Conservation (phyloP, 2,888 invertebrate genomes). For the Physocephala rufipes region DNA sequence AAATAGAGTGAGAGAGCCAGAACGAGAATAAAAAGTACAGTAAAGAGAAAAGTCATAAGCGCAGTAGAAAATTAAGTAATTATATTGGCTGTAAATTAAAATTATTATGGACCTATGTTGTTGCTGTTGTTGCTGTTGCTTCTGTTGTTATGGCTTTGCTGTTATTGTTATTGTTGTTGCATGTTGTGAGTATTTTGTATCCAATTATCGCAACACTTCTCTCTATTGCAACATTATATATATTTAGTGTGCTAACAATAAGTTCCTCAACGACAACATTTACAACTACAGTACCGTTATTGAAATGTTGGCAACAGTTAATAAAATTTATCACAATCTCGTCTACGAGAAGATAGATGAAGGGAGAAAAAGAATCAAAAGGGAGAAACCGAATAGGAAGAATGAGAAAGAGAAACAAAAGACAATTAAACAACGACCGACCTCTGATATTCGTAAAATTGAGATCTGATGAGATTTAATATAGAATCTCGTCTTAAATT, state of each 20-base stretch:
- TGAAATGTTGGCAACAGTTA: not conserved
- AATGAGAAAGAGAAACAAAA: not conserved
- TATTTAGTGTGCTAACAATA: too few species aligned
- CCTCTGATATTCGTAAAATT: too few species aligned
- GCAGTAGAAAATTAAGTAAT: too few species aligned
- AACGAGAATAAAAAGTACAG: not conserved
- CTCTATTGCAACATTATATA: conserved; percentile 25
- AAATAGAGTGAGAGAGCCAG: not conserved
- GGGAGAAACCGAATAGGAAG: not conserved
- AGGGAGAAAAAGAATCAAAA: not conserved
- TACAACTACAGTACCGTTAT: not conserved
- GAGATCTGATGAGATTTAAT: too few species aligned
- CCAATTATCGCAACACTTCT: conserved; percentile 13
- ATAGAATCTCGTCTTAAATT: too few species aligned
- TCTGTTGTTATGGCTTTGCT: not conserved
- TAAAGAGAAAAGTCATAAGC: not conserved
- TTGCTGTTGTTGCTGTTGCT: not conserved
- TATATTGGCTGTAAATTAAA: too few species aligned
- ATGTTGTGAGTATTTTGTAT: not conserved
- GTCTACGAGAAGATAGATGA: not conserved
- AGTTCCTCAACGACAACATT: conserved; percentile 10
- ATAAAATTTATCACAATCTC: not conserved
- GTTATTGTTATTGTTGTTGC: too few species aligned
- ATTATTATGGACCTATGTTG: too few species aligned
- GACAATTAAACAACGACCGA: too few species aligned